Base-by-base conservation (phyloP, 2,888 invertebrate species). In the Melinaea menophilus region DNA sequence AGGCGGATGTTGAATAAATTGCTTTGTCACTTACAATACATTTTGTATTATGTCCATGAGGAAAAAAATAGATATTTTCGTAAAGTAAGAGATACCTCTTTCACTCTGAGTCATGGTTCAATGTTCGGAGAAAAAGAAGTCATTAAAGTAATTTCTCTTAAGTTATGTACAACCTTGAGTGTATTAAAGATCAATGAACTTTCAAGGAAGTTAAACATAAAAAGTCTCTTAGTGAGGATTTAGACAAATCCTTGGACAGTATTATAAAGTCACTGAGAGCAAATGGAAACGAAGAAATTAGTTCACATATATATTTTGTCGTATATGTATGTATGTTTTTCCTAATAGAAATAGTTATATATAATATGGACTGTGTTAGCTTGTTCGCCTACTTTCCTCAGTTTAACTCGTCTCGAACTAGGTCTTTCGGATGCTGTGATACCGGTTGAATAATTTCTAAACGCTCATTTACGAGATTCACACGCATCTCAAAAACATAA, bases 361-460 rank as follows among this genome's bases (percentile, higher is more conserved):
- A 22, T 22, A 22, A 22, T 22, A 22, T 22, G 22, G 22, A 22
- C 22, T 22, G 22, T 22, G 22, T 70, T 69, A 64, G 71, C 77
- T 79, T 69, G 84, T 76, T 87, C 77, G 79, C 86, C 88, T 86
- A 88, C 88, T 89, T 90, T 90, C 88, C 69, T 62, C 79, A 83
- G 80, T 82, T 82, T 86, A 88, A 88, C 88, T 85, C 76, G 88
- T 88, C 82, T 80, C 74, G 75, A 88, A 81, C 85, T 85, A 86
- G 88, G 85, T 74, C 79, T 76, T 41, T 75, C 78, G 79, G 80
- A 83, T 79, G 80, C 78, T 76, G 82, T 75, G 75, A 72, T 68
- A 71, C 78, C 71, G 71, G 76, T 80, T 79, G 79, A 74, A 76
- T 79, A 81, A 82, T 85, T 77, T 86, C 86, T 84, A 78, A 77